A percentile compares a stretch with the other conserved stretches of the same genome.
These are phyloP conservation scores for Oithona nana DNA, from an alignment of 2,888 invertebrate genomes.

Conservation along the genomic window DNA sequence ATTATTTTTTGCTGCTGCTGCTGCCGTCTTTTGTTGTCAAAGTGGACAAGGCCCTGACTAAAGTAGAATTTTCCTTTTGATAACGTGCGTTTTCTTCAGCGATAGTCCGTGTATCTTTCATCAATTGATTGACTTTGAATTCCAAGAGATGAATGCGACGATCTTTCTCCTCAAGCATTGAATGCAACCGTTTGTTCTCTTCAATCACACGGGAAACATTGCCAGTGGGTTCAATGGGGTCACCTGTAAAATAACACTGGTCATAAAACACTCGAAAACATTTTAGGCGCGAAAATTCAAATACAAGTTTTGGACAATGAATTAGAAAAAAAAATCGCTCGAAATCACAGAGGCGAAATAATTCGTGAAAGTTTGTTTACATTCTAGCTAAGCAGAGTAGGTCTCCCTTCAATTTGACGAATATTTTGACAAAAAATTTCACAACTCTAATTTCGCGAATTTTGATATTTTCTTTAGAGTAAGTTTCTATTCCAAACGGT, in stretches of 20 bases:
- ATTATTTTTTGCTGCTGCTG: not conserved
- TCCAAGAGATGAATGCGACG: slow-evolving; percentile 29
- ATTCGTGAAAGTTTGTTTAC: no score
- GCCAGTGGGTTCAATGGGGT: not conserved
- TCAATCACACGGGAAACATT: slow-evolving; percentile 21
- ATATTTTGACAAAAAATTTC: no score
- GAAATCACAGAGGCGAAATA: no score
- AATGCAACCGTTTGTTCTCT: slow-evolving; percentile 29
- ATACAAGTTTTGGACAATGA: no score
- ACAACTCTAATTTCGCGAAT: no score
- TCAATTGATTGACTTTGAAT: slow-evolving; percentile 27
- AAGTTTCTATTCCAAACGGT: no score
- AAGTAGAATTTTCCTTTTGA: slow-evolving; percentile 28
- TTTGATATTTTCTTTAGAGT: no score
- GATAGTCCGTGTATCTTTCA: slow-evolving; percentile 25
- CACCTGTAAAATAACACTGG: no score
- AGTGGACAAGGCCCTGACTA: slow-evolving; percentile 28
- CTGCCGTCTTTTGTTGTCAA: slow-evolving; percentile 23
- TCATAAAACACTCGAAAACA: no score
- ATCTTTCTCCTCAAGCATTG: slow-evolving; percentile 29
- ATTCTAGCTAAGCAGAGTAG: no score
- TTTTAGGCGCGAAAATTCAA: not conserved
- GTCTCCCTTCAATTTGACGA: no score
- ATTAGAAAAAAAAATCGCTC: no score
- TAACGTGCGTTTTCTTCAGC: slow-evolving; percentile 26